Conservation (phyloP, 2,888 invertebrate genomes). For the Eristalis pertinax region DNA sequence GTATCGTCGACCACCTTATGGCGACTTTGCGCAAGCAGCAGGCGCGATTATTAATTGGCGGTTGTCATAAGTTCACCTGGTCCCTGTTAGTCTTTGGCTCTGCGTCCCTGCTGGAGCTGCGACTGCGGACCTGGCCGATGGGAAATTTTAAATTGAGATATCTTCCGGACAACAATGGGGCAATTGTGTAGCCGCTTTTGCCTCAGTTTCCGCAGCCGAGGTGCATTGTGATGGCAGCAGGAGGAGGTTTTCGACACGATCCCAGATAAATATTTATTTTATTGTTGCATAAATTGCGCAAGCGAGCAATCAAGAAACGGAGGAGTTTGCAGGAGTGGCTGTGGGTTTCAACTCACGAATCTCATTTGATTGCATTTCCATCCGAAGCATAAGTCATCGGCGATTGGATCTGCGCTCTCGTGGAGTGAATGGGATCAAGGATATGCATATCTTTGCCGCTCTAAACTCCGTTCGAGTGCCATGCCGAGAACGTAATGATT, state of each 20-base stretch:
- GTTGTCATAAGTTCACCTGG: slow-evolving; percentile 76
- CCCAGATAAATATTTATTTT: slow-evolving; percentile 81
- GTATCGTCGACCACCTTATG: slow-evolving; percentile 35
- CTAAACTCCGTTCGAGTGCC: background rate
- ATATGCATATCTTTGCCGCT: slow-evolving; percentile 4
- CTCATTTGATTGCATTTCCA: slow-evolving; percentile 59
- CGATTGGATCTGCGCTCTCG: slow-evolving; percentile 20
- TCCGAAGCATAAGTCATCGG: slow-evolving; percentile 36
- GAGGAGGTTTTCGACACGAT: slow-evolving; percentile 80
- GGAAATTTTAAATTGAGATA: slow-evolving; percentile 71
- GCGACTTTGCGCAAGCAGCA: slow-evolving; percentile 67
- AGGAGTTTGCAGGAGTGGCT: slow-evolving; percentile 60
- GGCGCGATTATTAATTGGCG: slow-evolving; percentile 75
- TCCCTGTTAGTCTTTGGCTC: slow-evolving; percentile 33
- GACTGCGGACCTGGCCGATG: slow-evolving; percentile 34
- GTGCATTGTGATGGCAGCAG: slow-evolving; percentile 58
- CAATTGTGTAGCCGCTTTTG: slow-evolving; percentile 43
- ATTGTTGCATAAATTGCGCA: slow-evolving; percentile 75
- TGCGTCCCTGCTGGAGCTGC: slow-evolving; percentile 16
- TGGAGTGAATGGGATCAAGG: slow-evolving; percentile 46
- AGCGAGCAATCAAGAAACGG: slow-evolving; percentile 59
- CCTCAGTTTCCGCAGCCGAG: slow-evolving; percentile 11
- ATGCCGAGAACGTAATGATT: slow-evolving; percentile 2
- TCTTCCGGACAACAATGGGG: slow-evolving; percentile 68
- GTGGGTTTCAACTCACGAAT: slow-evolving; percentile 55